Evolutionary conservation across 2,888 invertebrate species (phyloP).

Genomic region (Lepidochitona cinerea): DNA sequence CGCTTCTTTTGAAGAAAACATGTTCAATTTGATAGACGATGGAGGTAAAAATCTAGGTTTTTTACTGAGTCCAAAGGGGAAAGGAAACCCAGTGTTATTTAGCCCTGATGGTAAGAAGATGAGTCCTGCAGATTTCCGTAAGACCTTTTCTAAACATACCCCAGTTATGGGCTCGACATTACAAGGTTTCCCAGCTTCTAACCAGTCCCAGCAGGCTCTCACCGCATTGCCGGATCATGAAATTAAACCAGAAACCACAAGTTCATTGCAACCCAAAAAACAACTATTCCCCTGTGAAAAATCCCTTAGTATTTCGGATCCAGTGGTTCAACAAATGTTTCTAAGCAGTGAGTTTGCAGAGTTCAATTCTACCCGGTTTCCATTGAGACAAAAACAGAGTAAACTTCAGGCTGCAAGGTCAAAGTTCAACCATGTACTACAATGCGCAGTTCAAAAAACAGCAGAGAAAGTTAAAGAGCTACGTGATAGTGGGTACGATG

Average conservation of each 20-base stretch:
- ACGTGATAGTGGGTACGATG: neutral
- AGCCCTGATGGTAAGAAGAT: neutral
- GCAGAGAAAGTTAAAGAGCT: neutral
- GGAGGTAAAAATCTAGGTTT: neutral
- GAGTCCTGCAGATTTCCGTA: neutral
- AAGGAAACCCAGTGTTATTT: neutral
- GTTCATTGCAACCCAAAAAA: neutral
- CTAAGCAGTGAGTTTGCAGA: neutral
- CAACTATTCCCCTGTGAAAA: neutral
- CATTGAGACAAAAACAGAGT: neutral
- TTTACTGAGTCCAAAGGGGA: neutral
- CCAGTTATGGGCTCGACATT: neutral
- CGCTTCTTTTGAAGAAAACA: conserved; percentile 49
- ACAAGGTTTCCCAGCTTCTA: neutral
- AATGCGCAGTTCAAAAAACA: neutral
- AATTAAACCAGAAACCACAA: neutral
- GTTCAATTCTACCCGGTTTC: neutral
- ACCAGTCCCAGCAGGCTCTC: neutral
- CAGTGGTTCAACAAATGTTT: neutral
- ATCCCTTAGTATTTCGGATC: neutral
- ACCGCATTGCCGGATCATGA: neutral
- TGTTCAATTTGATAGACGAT: conserved; percentile 27
- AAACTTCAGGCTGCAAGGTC: neutral
- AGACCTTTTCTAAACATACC: neutral
- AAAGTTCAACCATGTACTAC: neutral